A percentile compares a stretch with the other conserved stretches of the same genome.
Conservation (phyloP, 1,140 invertebrate genomes). For the Pentalonia nigronervosa region DNA sequence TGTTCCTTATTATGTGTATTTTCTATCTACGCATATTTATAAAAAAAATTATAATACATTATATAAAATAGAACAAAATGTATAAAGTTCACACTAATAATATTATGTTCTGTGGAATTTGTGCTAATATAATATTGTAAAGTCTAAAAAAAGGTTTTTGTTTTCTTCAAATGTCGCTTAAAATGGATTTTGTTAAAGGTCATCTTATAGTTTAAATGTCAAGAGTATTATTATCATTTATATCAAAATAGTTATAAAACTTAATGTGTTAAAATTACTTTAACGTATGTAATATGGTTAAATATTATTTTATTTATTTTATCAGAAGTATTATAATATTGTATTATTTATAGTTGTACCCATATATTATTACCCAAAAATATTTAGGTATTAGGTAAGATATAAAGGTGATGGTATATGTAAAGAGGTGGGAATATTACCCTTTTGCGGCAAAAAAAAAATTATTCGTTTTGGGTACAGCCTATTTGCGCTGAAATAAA, state of each 20-base stretch:
- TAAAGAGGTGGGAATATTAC: too few relatives aligned
- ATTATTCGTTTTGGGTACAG: too few relatives aligned
- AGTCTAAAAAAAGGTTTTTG: not conserved
- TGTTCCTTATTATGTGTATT: not conserved
- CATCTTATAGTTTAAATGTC: conserved; percentile 26
- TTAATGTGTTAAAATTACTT: not conserved
- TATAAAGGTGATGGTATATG: not conserved
- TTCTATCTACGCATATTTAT: not conserved
- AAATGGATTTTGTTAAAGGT: conserved; percentile 12
- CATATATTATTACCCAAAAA: not conserved
- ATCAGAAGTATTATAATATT: not conserved
- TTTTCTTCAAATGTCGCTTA: conserved; percentile 34
- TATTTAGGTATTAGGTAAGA: not conserved
- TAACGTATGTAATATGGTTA: not conserved
- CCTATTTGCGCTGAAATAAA: too few relatives aligned
- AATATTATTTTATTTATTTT: not conserved
- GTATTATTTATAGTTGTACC: not conserved
- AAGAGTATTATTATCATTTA: not conserved
- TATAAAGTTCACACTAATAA: not conserved
- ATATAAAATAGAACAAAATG: not conserved
- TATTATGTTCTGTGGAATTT: not conserved
- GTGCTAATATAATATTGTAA: not conserved
- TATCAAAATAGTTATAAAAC: not conserved
- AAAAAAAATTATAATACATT: not conserved
- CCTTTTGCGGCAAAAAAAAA: too few relatives aligned